Evolutionary conservation across 2,888 invertebrate species (phyloP), one percentile per base, ranked within the genome.

Genomic region (Agapetus fuscipes): DNA sequence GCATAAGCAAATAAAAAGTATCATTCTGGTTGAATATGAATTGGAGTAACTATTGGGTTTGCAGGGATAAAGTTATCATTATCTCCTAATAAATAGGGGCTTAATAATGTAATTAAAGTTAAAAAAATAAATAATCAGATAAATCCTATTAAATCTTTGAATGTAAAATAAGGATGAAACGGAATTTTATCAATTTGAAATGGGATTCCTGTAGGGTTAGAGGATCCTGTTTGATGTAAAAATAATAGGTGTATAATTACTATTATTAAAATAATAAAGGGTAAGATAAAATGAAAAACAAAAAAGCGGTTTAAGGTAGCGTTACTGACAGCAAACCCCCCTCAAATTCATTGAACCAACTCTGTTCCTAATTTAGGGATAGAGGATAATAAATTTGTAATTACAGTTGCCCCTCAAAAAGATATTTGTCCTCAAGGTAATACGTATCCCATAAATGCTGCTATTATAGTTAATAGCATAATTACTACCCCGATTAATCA

Each of bases 1-100:
- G 83, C 80, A 60, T 85, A 85, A 10, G 84, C 83, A 70, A 84
- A 85, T 68, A 86, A 59, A 54, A 85, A 87, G 59, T 86, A 86
- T 77, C 83, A 86, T 74, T 87, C 85, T 30, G 83, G 84, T 73
- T 85, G 80, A 66, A 85, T 85, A 56, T 84, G 84, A 5, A 72
- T 57, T 0, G 84, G 83, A 0, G 83, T 83, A 11, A 77, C 68
- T 65, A 81, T 53, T 0, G 78, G 72, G 49, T 81, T 80, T 3
- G 80, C 81, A 0, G 75, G 74, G 13, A 72, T 77, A 64, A 82
- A 85, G 64, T 83, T 85, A 66, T 83, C 83, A 0, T 80, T 77
- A 17, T 83, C 82, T 50, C 74, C 70, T 56, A 84, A 52, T 55
- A 78, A 46, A 51, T 76, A 73, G 0, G 81, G 82, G 3, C 60